Evolutionary conservation across 2,888 invertebrate species (phyloP), one percentile per base, ranked within the genome.

Genomic region (Cantharis nigra): DNA sequence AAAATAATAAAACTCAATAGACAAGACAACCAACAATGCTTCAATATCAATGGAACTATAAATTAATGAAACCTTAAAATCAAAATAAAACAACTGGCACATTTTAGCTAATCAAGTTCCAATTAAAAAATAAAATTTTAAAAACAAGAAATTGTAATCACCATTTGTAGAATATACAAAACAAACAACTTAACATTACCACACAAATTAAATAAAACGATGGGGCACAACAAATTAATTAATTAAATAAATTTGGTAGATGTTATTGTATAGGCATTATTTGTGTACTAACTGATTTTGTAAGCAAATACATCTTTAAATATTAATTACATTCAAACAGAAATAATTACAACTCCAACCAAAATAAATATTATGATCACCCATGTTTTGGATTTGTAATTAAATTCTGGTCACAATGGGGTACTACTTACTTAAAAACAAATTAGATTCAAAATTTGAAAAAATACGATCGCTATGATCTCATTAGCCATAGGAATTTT

Each of bases 1-100:
- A 67, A 67, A 67, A 67, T 67, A 67, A 67, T 67, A 67, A 67
- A 67, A 67, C 65, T 67, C 65, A 67, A 64, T 64, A 64, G 20
- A 13, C 18, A 64, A 64, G 9, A 64, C 64, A 26, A 26, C 26
- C 26, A 49, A 49, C 49, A 49, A 49, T 49, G 49, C n/a, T 49
- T 49, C n/a, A 49, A 33, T 49, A 49, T 49, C n/a, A 49, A 49
- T 49, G 49, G 49, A 49, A 49, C 49, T 49, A 13, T n/a, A 49
- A 49, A 26, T 26, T 26, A 26, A 49, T 9, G 49, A 49, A 49
- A 49, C 49, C n/a, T 49, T 49, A 49, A 5, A 49, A 49, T 49
- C n/a, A 49, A 49, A 49, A n/a, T 7, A 49, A 49, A 49, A 49
- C 49, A 49, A 49, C 49, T 49, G 49, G 49, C n/a, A 49, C 49